A percentile compares a stretch with the other conserved stretches of the same genome.
Conservation (phyloP, 2,113 vertebrate species). For the Eolophus roseicapilla region DNA sequence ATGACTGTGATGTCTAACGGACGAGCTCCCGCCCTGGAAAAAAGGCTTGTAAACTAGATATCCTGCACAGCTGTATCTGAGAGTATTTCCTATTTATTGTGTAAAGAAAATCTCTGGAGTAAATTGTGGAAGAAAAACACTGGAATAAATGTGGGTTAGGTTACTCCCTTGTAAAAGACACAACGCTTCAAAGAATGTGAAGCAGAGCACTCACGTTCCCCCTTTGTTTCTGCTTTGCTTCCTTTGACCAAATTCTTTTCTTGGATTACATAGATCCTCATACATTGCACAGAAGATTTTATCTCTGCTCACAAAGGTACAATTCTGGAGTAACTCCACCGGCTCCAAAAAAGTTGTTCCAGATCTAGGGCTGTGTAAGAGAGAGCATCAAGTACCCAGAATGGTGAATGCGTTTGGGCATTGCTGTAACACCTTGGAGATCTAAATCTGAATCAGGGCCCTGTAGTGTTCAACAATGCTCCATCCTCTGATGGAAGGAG, state of each 20-base stretch:
- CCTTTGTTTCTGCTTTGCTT: conserved; percentile 14
- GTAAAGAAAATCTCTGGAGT: conserved; percentile 58
- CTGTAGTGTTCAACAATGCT: background rate
- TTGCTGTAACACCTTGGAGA: background rate
- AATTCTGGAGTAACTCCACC: background rate
- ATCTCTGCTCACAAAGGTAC: background rate
- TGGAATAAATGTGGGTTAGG: background rate
- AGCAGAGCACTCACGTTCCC: background rate
- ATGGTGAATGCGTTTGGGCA: rapidly evolving
- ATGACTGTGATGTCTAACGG: background rate
- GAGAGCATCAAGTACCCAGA: background rate
- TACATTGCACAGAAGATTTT: background rate
- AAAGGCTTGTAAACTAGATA: conserved; percentile 56
- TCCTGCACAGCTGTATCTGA: conserved; percentile 72
- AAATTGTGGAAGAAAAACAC: conserved; percentile 68
- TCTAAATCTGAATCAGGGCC: background rate
- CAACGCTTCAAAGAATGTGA: background rate
- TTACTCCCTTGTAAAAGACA: background rate
- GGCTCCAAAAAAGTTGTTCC: background rate
- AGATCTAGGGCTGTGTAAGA: background rate
- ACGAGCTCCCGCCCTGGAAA: conserved; percentile 65
- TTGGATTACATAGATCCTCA: background rate
- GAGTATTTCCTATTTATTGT: conserved; percentile 72
- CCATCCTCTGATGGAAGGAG: background rate
- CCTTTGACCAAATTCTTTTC: conserved; percentile 13